Percentiles rank a stretch among this genome's conserved stretches.
Evolutionary conservation across 2,888 invertebrate species (phyloP).

Genomic region (Lepidonotus clava): DNA sequence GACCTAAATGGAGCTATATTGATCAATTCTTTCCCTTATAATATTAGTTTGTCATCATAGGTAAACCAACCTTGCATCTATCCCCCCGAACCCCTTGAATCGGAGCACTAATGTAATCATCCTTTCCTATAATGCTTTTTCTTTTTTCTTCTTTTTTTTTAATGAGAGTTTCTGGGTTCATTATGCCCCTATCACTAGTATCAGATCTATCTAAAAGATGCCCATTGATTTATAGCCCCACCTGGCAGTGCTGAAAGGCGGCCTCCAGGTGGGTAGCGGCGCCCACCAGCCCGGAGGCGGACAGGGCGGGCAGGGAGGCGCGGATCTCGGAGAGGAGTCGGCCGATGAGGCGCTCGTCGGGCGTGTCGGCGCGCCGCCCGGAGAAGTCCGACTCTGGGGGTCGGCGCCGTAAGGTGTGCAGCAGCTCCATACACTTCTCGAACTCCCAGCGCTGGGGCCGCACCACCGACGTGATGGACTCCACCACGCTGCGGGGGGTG

Average conservation of each 20-base stretch:
- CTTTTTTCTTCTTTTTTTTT: too few species aligned
- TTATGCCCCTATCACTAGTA: too few species aligned
- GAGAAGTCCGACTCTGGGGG: constrained; percentile 15
- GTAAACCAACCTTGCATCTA: too few species aligned
- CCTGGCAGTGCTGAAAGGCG: constrained; percentile 40
- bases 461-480: constrained; percentile 42
- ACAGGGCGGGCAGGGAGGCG: constrained; percentile 14
- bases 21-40: too few species aligned
- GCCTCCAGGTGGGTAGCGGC: neutral
- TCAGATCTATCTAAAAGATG: too few species aligned
- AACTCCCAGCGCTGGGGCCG: constrained; percentile 15
- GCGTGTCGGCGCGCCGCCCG: constrained; percentile 19
- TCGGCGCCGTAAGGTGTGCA: neutral
- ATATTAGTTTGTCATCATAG: too few species aligned
- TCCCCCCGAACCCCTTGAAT: too few species aligned
- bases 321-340: constrained; percentile 32
- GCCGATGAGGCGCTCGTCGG: constrained; percentile 6
- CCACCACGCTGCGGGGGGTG: constrained; percentile 22
- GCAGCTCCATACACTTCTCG: constrained; percentile 36
- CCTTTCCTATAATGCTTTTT: too few species aligned
- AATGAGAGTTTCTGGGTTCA: too few species aligned
- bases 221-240: too few species aligned
- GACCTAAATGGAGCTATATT: too few species aligned
- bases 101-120: too few species aligned
- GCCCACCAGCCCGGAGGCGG: neutral